Evolutionary conservation across 2,888 invertebrate genomes (phyloP), one percentile per base, ranked within the genome.

Genomic region (Coecobrya sp.): DNA sequence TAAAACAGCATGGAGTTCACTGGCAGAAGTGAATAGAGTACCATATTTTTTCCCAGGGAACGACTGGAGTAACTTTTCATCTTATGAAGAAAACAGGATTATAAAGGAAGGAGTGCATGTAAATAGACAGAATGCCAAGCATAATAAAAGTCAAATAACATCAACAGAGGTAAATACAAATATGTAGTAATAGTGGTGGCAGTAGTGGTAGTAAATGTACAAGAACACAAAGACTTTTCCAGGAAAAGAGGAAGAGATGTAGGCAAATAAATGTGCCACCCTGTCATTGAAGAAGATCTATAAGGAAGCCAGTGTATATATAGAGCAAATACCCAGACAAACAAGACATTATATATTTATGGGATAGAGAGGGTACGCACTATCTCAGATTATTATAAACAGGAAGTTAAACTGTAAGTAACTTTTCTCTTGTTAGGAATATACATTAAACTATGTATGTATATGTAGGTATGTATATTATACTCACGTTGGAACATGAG

Each of bases 111-210:
- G 7, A 79, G n/a, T 52, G 27, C 49, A 27, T 52, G 49, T 79
- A 79, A 52, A 79, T 79, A 52, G 45, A 45, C 16, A 42, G 19
- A 76, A 49, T 11, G 22, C 45, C 19, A 22, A 25, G 45, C 42
- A 52, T 79, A 79, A 52, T 79, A 52, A 79, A 52, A 79, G 79
- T 52, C 79, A 79, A 79, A 79, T 79, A 79, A 79, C 79, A 79
- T 52, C 49, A 79, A 27, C n/a, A 49, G 27, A 79, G 52, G 49
- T 79, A 42, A 42, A 73, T 22, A 73, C 73, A 73, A 73, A 36
- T 52, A n/a, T n/a, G n/a, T n/a, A 49, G 13, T 3, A 36, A 2
- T 42, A 11, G 16, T 36, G 13, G 8, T 73, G 19, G 42, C 19
- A 25, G 10, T 19, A 76, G 76, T 30, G 1, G 42, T 73, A 25